Conservation (phyloP, 2,113 vertebrate species). For the Scomber colias region DNA sequence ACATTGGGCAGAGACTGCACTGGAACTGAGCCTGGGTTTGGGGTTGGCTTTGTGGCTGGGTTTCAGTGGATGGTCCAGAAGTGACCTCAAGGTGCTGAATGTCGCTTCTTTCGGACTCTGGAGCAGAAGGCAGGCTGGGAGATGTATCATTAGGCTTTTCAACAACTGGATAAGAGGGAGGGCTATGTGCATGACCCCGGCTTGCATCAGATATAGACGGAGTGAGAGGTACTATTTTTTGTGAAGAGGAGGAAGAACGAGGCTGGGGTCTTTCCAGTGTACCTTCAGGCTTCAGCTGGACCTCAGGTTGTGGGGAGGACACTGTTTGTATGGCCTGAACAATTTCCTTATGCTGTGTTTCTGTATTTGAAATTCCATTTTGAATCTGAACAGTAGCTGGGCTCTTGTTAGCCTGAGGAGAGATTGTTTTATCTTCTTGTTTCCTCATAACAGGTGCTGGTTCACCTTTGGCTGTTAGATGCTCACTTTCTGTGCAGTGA, state of each 20-base stretch:
- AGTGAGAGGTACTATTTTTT: conserved; percentile 82
- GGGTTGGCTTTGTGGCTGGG: conserved; percentile 73
- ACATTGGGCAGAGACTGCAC: conserved; percentile 94
- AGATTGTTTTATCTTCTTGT: conserved; percentile 50
- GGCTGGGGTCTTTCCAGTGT: conserved; percentile 84
- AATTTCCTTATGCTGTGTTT: conserved; percentile 46
- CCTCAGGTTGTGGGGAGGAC: conserved; percentile 40
- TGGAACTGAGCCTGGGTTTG: conserved; percentile 94
- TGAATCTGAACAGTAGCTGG: conserved; percentile 32
- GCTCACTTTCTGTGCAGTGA: conserved; percentile 81
- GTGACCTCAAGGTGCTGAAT: conserved; percentile 63
- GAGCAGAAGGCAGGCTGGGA: conserved; percentile 86
- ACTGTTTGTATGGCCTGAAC: conserved; percentile 22
- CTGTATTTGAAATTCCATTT: conserved; percentile 42
- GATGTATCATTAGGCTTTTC: conserved; percentile 84
- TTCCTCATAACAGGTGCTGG: conserved; percentile 42
- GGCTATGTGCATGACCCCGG: conserved; percentile 84
- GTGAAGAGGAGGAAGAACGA: conserved; percentile 77
- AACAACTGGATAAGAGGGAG: conserved; percentile 69
- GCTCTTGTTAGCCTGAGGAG: conserved; percentile 36
- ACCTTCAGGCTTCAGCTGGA: conserved; percentile 73
- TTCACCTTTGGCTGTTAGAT: conserved; percentile 57
- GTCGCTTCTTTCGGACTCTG: conserved; percentile 84
- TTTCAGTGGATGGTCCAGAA: conserved; percentile 55
- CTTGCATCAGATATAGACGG: conserved; percentile 83